phyloP scores from a whole-genome alignment of 2,113 vertebrate genomes.

The Barnardius zonarius region DNA sequence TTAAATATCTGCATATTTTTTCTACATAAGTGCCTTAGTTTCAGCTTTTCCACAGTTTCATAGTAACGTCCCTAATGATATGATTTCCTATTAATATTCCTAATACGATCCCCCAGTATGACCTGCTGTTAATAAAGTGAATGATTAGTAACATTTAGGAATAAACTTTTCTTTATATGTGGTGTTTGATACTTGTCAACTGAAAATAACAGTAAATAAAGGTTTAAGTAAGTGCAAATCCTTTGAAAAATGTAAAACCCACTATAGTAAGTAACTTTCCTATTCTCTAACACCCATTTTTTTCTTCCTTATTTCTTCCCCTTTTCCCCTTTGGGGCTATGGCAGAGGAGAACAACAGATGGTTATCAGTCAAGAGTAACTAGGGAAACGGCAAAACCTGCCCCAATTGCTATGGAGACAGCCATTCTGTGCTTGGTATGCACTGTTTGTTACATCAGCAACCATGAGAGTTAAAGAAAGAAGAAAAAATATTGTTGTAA shows the following conservation, averaged over 20 bases:
- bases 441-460: slow-evolving; percentile 74
- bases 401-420: slow-evolving; percentile 81
- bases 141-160: not conserved
- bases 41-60: not conserved
- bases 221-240: not conserved
- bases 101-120: not conserved
- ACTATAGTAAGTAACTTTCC: slow-evolving; percentile 15
- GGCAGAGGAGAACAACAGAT: slow-evolving; percentile 71
- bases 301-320: slow-evolving; percentile 32
- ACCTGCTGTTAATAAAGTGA: not conserved
- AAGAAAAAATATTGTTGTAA: slow-evolving; percentile 17
- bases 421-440: slow-evolving; percentile 73
- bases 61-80: not conserved
- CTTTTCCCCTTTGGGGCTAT: slow-evolving; percentile 46
- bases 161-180: not conserved
- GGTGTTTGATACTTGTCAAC: not conserved
- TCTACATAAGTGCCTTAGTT: fast-evolving
- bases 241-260: not conserved
- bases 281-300: slow-evolving; percentile 47
- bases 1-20: not conserved
- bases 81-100: not conserved
- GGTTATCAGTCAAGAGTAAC: slow-evolving; percentile 78
- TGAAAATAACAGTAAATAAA: not conserved
- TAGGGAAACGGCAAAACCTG: slow-evolving; percentile 79
- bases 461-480: slow-evolving; percentile 35